phyloP scores from a whole-genome alignment of 2,113 vertebrate species.

The Syrmaticus mikado region DNA sequence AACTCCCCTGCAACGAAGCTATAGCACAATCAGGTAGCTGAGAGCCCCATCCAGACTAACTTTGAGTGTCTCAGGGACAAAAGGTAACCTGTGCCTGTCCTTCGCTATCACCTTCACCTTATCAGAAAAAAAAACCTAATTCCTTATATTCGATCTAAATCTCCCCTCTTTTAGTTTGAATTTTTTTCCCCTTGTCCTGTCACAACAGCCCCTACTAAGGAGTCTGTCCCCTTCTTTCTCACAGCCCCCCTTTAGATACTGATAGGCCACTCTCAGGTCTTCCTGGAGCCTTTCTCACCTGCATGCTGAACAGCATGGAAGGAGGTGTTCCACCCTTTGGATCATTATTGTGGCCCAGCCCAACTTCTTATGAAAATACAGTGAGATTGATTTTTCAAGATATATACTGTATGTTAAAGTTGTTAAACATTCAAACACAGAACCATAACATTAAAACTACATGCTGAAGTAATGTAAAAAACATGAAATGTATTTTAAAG shows the following conservation, averaged over 20 bases:
- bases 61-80: no score
- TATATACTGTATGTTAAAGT: background rate
- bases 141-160: background rate
- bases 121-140: background rate
- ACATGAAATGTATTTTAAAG: background rate
- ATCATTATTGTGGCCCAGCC: background rate
- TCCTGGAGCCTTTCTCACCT: background rate
- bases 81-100: background rate
- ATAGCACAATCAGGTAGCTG: no score
- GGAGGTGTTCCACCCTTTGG: background rate
- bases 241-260: background rate
- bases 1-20: no score
- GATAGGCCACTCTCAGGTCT: background rate
- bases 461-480: background rate
- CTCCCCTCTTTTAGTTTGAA: no score
- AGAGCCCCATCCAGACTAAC: no score
- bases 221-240: background rate
- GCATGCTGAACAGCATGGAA: background rate
- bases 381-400: background rate
- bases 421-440: background rate
- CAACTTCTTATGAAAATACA: background rate
- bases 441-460: background rate
- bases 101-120: background rate
- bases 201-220: background rate
- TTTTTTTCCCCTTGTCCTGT: background rate